Percentiles rank a stretch among this genome's conserved stretches.
phyloP scores from a whole-genome alignment of 2,797 vertebrate species.

The Serranus cabrilla region DNA sequence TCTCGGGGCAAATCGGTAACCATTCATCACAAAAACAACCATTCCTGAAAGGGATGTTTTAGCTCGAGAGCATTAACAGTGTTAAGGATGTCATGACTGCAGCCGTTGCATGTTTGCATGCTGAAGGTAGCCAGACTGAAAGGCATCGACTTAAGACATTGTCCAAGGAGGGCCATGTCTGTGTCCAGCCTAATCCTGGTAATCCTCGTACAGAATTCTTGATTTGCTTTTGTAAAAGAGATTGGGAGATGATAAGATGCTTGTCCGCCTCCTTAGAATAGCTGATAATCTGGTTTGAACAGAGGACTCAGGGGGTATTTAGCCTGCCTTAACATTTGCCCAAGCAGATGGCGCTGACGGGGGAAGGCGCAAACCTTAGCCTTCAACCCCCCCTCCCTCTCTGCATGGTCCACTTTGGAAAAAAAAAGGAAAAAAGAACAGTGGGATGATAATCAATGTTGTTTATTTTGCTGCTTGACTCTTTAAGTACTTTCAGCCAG shows the following conservation, averaged over 20 bases:
- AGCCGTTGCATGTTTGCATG: slow-evolving; percentile 59
- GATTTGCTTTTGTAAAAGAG: slow-evolving; percentile 89
- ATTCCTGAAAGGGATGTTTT: slow-evolving; percentile 5
- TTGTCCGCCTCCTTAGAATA: slow-evolving; percentile 82
- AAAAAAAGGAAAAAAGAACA: slow-evolving; percentile 80
- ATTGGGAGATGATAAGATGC: slow-evolving; percentile 85
- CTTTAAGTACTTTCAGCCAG: slow-evolving; percentile 90
- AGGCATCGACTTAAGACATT: slow-evolving; percentile 77
- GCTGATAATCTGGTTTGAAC: slow-evolving; percentile 89
- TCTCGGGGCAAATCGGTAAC: background rate
- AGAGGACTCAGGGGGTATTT: slow-evolving; percentile 87
- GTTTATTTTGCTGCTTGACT: slow-evolving; percentile 94
- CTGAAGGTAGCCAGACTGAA: slow-evolving; percentile 70
- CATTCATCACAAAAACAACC: background rate
- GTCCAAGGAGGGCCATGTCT: slow-evolving; percentile 77
- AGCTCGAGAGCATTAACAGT: slow-evolving; percentile 7
- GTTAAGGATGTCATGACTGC: slow-evolving; percentile 33
- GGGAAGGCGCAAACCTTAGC: slow-evolving; percentile 74
- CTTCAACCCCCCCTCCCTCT: slow-evolving; percentile 61
- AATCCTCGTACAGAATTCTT: slow-evolving; percentile 85
- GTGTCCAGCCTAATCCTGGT: slow-evolving; percentile 84
- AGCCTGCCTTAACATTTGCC: slow-evolving; percentile 88
- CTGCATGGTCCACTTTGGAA: slow-evolving; percentile 73
- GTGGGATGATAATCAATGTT: slow-evolving; percentile 91
- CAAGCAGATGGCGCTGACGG: slow-evolving; percentile 88